Evolutionary conservation across 1,140 invertebrate genomes (phyloP), one percentile per base, ranked within the genome.

Genomic region (Aporrectodea caliginosa): DNA sequence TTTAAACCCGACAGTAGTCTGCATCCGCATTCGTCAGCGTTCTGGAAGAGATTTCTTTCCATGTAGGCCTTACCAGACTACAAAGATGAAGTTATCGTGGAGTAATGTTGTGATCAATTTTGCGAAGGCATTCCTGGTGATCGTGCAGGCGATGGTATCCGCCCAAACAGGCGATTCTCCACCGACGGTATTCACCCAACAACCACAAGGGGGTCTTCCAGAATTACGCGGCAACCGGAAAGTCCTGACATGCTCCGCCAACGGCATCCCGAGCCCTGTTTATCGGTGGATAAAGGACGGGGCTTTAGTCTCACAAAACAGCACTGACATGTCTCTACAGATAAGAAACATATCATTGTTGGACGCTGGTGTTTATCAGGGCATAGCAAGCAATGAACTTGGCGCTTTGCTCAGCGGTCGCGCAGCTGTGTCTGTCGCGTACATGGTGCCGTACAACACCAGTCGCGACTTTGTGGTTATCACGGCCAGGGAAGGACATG

Each of bases 221-320:
- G 69, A 82, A 35, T 27, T 78, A 27, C 80, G 80, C 34, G 80
- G 80, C 16, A 77, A 73, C 32, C 73, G 73, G 16, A 84, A 85
- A 75, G 80, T 81, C 16, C 73, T 86, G 43, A 73, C 73, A 31
- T 86, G 85, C 77, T 69, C 71, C 30, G 82, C 84, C 14, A 79
- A 68, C 35, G 94, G 94, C 82, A 92, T 93, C 87, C 95, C 95
- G 14, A 92, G 93, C 84, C 94, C 94, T 6, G 92, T 93, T 87
- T 96, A 96, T 88, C 91, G 92, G 85, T 97, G 95, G 94, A 89
- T 94, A 74, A 96, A 95, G 88, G 93, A 97, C 86, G 93, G 93
- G 2, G 71, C 43, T 0, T 58, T 22, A 27, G 33, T 69, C 22
- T 83, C 82, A 0, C 79, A 86, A 6, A 85, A 84, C 75, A 82